Evolutionary conservation across 2,113 vertebrate genomes (phyloP).

Genomic region (Amazona vittata): DNA sequence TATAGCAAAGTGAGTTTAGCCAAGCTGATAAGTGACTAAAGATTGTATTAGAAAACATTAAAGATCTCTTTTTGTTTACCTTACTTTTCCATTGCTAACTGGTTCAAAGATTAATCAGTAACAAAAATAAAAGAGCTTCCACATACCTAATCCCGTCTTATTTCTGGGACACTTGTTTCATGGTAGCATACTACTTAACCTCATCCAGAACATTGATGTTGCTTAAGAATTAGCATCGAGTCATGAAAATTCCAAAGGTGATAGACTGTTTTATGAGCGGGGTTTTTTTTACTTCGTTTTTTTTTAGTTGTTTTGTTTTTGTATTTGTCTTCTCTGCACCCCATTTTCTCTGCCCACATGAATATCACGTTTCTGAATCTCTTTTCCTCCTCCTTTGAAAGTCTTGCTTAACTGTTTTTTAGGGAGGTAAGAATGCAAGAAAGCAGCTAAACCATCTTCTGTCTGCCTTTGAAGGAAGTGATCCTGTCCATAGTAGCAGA

Average conservation of each 20-base stretch:
- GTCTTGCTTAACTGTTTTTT: neutral
- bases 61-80: neutral
- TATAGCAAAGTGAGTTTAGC: neutral
- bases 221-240: neutral
- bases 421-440: neutral
- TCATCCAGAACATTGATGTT: neutral
- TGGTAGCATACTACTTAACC: neutral
- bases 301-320: neutral
- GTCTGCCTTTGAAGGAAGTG: neutral
- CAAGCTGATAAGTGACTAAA: neutral
- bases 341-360: neutral
- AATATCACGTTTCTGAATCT: neutral
- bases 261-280: neutral
- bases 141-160: neutral
- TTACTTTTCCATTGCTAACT: neutral
- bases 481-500: neutral
- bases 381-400: neutral
- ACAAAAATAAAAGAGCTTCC: neutral
- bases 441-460: neutral
- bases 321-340: neutral
- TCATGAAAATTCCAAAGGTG: neutral
- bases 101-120: neutral
- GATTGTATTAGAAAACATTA: neutral
- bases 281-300: neutral
- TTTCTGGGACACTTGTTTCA: neutral